phyloP scores from a whole-genome alignment of 2,888 invertebrate genomes.

The Chrysina gloriosa region DNA sequence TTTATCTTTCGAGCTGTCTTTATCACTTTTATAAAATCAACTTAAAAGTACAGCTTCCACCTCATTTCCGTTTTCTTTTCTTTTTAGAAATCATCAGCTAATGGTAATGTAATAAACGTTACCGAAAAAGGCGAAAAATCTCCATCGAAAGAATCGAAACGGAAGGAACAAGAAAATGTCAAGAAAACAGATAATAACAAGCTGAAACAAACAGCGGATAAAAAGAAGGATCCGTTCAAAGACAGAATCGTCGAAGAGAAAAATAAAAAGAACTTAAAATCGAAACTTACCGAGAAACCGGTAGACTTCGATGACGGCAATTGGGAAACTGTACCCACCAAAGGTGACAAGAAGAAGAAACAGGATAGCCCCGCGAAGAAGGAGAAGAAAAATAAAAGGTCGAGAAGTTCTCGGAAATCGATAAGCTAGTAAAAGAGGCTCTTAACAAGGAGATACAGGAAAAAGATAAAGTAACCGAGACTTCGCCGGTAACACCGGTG shows the following conservation, averaged over 20 bases:
- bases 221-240: slow-evolving; percentile 67
- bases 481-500: slow-evolving; percentile 53
- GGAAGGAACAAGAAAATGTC: slow-evolving; percentile 67
- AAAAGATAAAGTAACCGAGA: slow-evolving; percentile 54
- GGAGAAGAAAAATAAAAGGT: slow-evolving; percentile 60
- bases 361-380: slow-evolving; percentile 65
- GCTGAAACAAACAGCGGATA: slow-evolving; percentile 56
- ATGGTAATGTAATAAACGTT: slow-evolving; percentile 71
- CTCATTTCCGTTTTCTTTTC: too few species aligned
- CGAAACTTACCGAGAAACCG: slow-evolving; percentile 72
- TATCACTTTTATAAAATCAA: neutral
- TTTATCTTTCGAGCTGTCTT: neutral
- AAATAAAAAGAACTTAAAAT: slow-evolving; percentile 72
- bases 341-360: slow-evolving; percentile 80
- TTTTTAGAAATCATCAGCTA: slow-evolving; percentile 71
- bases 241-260: slow-evolving; percentile 69
- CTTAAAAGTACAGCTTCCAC: neutral
- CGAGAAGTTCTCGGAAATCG: slow-evolving; percentile 61
- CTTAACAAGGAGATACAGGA: slow-evolving; percentile 58
- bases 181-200: slow-evolving; percentile 69
- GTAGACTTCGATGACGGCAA: slow-evolving; percentile 79
- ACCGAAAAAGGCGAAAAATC: slow-evolving; percentile 70
- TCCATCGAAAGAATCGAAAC: slow-evolving; percentile 64
- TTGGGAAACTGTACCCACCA: slow-evolving; percentile 79
- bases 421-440: slow-evolving; percentile 18